Evolutionary conservation across 2,797 vertebrate species (phyloP).

Genomic region (Danio tinwini): DNA sequence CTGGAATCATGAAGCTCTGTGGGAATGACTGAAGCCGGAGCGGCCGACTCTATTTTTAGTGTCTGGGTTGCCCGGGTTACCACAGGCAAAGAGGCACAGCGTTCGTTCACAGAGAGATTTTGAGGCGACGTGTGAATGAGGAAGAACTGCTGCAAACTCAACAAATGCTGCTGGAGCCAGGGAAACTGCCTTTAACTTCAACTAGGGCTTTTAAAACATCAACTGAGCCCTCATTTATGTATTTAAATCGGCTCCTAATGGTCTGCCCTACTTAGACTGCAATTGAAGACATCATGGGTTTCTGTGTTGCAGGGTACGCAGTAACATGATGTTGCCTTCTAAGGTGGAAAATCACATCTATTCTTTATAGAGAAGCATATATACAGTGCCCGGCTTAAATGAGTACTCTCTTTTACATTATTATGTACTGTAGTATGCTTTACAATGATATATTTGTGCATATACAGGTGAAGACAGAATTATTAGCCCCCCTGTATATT

Average conservation of each 20-base stretch:
- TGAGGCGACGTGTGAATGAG: constrained; percentile 65
- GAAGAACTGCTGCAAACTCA: constrained; percentile 53
- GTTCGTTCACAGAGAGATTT: constrained; percentile 67
- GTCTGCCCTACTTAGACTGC: neutral
- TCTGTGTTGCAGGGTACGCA: neutral
- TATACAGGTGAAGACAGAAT: too few species aligned
- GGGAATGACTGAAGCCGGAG: constrained; percentile 75
- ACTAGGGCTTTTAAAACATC: neutral
- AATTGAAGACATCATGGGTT: neutral
- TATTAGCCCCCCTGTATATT: too few species aligned
- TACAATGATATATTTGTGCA: too few species aligned
- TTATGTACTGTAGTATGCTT: too few species aligned
- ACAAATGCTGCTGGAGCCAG: constrained; percentile 1
- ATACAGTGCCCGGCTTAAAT: too few species aligned
- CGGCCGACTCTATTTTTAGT: constrained; percentile 81
- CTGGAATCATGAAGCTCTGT: constrained; percentile 71
- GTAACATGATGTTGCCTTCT: neutral
- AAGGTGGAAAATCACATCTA: neutral
- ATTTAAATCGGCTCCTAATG: neutral
- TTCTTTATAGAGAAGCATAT: too few species aligned
- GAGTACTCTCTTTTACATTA: too few species aligned
- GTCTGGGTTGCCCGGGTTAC: constrained; percentile 82
- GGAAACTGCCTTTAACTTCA: neutral
- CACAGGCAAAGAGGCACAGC: constrained; percentile 72
- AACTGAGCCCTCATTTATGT: neutral